These are phyloP conservation scores for Eurytoma adleriae DNA, from an alignment of 2,888 invertebrate genomes.

Conservation along the genomic window DNA sequence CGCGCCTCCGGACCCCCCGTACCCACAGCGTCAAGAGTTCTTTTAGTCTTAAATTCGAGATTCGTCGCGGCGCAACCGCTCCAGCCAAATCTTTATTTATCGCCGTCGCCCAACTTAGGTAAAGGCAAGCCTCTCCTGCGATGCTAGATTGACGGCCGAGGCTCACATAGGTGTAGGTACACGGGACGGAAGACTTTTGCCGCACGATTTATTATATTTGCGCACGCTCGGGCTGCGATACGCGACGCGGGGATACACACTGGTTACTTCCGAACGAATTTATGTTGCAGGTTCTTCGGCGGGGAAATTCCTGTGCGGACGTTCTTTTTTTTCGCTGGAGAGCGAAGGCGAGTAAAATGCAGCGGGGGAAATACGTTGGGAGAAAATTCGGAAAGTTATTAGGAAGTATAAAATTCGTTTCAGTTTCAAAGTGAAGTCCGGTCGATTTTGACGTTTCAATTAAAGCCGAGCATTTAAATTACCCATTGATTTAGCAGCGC, in stretches of 20 bases:
- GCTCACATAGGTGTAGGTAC: neutral
- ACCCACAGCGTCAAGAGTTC: constrained; percentile 13
- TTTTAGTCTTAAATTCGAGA: constrained; percentile 38
- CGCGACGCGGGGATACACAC: neutral
- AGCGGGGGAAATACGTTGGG: neutral
- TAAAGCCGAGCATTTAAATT: too few relatives aligned
- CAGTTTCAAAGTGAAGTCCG: neutral
- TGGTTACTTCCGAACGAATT: constrained; percentile 21
- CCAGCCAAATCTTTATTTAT: constrained; percentile 47
- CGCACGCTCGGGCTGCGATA: neutral
- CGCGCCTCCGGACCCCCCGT: constrained; percentile 5
- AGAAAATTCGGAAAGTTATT: constrained; percentile 18
- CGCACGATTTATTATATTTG: constrained; percentile 44
- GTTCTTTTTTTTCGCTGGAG: neutral
- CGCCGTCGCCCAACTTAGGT: constrained; percentile 9
- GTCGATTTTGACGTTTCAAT: neutral
- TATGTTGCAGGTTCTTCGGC: constrained; percentile 16
- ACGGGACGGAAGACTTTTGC: neutral
- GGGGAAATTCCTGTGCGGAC: neutral
- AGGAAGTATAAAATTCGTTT: neutral
- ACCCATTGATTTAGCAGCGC: too few relatives aligned
- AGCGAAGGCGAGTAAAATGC: neutral
- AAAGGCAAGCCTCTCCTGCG: neutral
- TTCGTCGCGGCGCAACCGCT: constrained; percentile 41
- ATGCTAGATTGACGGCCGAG: constrained; percentile 21